Conservation (phyloP, 2,888 invertebrate genomes). For the Xylophagus ater region DNA sequence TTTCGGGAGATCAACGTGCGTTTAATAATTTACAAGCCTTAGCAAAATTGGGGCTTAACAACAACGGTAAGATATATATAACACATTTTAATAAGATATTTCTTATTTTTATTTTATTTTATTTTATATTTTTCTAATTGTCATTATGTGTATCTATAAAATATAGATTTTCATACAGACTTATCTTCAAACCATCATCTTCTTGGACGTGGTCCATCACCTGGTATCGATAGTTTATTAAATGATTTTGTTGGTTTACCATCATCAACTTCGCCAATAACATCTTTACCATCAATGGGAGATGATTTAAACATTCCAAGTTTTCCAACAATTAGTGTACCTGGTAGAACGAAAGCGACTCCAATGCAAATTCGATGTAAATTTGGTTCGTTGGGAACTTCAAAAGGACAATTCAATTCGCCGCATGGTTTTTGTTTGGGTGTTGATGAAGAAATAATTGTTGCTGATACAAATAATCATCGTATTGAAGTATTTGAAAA, state of each 20-base stretch:
- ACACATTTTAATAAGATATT: constrained; percentile 5
- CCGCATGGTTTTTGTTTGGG: constrained; percentile 96
- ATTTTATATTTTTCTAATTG: constrained; percentile 11
- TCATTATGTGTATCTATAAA: constrained; percentile 17
- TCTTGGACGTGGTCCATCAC: constrained; percentile 44
- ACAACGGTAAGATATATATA: constrained; percentile 44
- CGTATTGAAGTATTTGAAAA: constrained; percentile 93
- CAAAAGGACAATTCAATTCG: constrained; percentile 90
- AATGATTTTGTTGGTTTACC: constrained; percentile 49
- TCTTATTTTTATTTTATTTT: constrained; percentile 11
- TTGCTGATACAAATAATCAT: constrained; percentile 94
- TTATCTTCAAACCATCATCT: constrained; percentile 35
- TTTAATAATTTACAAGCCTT: constrained; percentile 82
- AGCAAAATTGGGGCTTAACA: constrained; percentile 68
- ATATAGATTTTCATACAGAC: constrained; percentile 38
- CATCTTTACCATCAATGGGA: constrained; percentile 39
- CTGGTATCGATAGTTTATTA: constrained; percentile 47
- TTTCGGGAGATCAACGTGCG: constrained; percentile 63
- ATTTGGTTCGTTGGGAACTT: constrained; percentile 87
- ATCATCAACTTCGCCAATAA: constrained; percentile 50
- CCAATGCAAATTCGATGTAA: constrained; percentile 85
- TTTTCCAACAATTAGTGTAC: constrained; percentile 43
- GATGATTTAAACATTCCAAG: constrained; percentile 40
- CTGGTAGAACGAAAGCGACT: constrained; percentile 60
- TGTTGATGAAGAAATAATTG: constrained; percentile 89